These are phyloP conservation scores for Pomatostomus ruficeps DNA, from an alignment of 2,113 vertebrate species.

Conservation along the genomic window DNA sequence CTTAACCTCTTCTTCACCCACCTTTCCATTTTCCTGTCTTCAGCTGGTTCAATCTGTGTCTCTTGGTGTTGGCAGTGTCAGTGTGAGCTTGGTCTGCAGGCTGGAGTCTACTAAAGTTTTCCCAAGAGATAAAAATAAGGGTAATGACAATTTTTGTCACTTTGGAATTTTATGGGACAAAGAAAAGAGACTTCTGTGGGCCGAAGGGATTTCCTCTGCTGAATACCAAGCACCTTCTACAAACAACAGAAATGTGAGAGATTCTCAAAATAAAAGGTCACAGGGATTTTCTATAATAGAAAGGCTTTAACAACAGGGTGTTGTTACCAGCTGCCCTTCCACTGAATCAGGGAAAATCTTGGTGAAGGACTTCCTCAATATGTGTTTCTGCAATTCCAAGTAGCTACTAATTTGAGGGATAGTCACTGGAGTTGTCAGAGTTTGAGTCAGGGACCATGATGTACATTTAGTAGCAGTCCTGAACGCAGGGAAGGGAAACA, in stretches of 20 bases:
- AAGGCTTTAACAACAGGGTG: conserved; percentile 16
- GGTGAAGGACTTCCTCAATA: background rate
- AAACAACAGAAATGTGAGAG: conserved; percentile 51
- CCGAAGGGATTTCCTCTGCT: background rate
- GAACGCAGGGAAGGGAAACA: background rate
- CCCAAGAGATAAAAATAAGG: background rate
- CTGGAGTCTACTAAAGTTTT: background rate
- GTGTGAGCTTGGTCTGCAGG: background rate
- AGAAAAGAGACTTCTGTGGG: background rate
- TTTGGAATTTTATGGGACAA: conserved; percentile 44
- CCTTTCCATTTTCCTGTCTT: background rate
- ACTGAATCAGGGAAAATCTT: background rate
- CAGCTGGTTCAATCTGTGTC: background rate
- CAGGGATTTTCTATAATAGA: conserved; percentile 50
- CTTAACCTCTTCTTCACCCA: background rate
- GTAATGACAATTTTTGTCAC: conserved; percentile 11
- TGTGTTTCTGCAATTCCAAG: background rate
- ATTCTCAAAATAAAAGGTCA: conserved; percentile 60
- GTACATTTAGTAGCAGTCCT: background rate
- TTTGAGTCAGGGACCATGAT: accelerated
- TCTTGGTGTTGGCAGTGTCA: background rate
- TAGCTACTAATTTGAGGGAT: background rate
- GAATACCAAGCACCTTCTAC: conserved; percentile 43
- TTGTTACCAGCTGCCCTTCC: conserved; percentile 26
- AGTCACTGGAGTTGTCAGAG: background rate